Conservation (phyloP, 2,888 invertebrate genomes). For the Lissonota sp. region DNA sequence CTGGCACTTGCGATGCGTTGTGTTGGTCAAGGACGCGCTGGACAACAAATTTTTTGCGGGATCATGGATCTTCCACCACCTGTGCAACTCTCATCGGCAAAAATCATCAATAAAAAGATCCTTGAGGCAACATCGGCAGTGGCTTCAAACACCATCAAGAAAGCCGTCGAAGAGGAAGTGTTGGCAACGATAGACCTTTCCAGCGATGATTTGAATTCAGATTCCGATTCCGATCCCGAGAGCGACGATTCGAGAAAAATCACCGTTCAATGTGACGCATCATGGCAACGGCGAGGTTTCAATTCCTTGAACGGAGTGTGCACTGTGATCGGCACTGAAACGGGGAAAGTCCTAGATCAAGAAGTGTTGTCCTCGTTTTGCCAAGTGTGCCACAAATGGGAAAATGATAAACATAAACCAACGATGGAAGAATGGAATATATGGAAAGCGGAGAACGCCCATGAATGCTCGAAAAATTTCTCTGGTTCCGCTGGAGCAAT, state of each 20-base stretch:
- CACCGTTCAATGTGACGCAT: background rate
- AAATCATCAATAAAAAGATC: background rate
- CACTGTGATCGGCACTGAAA: too few species aligned
- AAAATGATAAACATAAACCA: background rate
- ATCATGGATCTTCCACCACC: constrained; percentile 42
- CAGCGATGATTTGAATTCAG: background rate
- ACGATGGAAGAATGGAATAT: background rate
- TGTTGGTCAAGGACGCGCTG: constrained; percentile 42
- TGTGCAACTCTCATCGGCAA: constrained; percentile 4
- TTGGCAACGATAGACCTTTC: background rate
- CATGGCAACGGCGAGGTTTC: background rate
- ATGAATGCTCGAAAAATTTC: background rate
- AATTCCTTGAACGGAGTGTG: too few species aligned
- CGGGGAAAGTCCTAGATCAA: too few species aligned
- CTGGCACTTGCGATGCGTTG: constrained; percentile 49
- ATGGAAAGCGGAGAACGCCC: background rate
- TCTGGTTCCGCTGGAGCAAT: background rate
- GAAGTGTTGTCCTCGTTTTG: too few species aligned
- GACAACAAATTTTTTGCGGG: constrained; percentile 45
- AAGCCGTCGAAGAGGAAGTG: background rate
- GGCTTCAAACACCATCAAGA: background rate
- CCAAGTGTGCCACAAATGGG: background rate
- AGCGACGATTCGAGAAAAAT: background rate
- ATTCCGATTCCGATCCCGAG: background rate
- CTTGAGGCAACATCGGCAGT: background rate